phyloP scores from a whole-genome alignment of 2,113 vertebrate species.

The Pangasianodon hypophthalmus region DNA sequence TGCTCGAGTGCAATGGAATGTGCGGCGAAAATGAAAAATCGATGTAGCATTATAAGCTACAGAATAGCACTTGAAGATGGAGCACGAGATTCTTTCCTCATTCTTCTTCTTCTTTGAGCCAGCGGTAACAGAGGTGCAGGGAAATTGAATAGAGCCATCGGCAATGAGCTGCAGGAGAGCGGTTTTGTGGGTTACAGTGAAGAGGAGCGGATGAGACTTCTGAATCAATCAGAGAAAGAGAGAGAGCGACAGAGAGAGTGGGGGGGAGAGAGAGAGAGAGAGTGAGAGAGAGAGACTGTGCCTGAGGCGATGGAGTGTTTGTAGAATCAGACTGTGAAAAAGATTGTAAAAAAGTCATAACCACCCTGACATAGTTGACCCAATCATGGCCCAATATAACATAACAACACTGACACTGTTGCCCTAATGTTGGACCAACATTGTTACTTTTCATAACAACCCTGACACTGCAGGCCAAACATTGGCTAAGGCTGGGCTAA shows the following conservation, averaged over 20 bases:
- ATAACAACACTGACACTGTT: background rate
- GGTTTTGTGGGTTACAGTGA: constrained; percentile 51
- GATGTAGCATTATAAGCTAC: constrained; percentile 36
- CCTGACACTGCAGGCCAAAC: background rate
- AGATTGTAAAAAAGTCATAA: background rate
- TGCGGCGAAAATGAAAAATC: constrained; percentile 40
- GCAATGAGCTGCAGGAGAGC: constrained; percentile 59
- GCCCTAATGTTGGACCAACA: background rate
- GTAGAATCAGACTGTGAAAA: background rate
- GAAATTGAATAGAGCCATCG: constrained; percentile 61
- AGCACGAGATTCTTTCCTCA: constrained; percentile 44
- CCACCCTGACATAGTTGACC: too few relatives aligned
- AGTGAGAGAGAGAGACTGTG: background rate
- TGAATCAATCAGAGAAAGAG: constrained; percentile 37
- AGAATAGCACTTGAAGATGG: constrained; percentile 33
- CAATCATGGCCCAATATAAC: background rate
- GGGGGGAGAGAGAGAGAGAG: background rate
- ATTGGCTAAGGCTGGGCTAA: background rate
- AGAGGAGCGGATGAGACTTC: constrained; percentile 34
- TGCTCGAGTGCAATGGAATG: background rate
- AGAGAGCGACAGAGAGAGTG: constrained; percentile 22
- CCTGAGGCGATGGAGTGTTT: constrained; percentile 13
- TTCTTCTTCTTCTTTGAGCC: constrained; percentile 54
- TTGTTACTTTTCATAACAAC: background rate
- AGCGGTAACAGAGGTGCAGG: constrained; percentile 45